Evolutionary conservation across 2,113 vertebrate species (phyloP).

Genomic region (Nycticebus coucang): DNA sequence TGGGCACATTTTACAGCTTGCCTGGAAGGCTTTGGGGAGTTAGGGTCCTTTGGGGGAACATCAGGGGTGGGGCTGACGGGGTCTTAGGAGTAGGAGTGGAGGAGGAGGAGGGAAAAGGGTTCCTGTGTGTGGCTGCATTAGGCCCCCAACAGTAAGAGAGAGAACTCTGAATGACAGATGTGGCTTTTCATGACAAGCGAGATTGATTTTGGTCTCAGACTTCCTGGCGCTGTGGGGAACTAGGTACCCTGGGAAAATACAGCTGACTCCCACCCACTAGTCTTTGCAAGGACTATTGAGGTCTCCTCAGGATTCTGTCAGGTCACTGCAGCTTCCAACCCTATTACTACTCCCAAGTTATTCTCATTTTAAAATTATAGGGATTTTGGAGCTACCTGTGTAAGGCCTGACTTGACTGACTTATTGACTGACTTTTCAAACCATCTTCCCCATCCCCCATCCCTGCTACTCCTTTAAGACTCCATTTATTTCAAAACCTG

Average conservation of each 20-base stretch:
- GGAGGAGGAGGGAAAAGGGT: too few relatives aligned
- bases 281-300: background rate
- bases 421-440: background rate
- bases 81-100: too few relatives aligned
- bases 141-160: too few relatives aligned
- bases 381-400: background rate
- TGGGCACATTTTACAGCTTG: too few relatives aligned
- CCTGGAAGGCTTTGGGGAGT: too few relatives aligned
- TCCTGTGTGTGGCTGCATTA: too few relatives aligned
- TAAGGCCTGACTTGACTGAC: background rate
- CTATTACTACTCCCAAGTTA: background rate
- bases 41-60: too few relatives aligned
- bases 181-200: background rate
- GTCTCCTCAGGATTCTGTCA: background rate
- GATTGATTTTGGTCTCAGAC: background rate
- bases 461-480: background rate
- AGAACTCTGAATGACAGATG: background rate
- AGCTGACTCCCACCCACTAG: background rate
- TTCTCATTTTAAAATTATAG: background rate
- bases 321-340: background rate
- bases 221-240: background rate
- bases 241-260: background rate
- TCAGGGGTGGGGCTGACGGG: too few relatives aligned
- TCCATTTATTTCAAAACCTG: background rate
- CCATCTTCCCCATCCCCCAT: background rate